Evolutionary conservation across 2,113 vertebrate genomes (phyloP).

Genomic region (Platichthys stellatus): DNA sequence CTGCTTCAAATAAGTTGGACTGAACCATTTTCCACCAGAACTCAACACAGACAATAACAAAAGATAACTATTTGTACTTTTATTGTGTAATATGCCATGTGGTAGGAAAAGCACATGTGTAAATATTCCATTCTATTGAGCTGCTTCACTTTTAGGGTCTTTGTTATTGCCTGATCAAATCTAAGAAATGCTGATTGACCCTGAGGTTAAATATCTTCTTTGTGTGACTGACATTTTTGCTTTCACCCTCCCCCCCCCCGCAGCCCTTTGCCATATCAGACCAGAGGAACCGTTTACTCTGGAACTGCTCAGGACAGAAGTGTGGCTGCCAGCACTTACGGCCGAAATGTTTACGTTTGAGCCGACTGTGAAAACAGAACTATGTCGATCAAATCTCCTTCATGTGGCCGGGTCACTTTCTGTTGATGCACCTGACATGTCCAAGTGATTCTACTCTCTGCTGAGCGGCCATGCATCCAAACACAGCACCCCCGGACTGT

Average conservation of each 20-base stretch:
- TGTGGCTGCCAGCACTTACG: constrained; percentile 75
- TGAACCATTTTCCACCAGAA: no score
- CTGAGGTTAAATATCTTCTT: neutral
- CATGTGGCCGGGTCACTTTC: no score
- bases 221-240: neutral
- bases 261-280: constrained; percentile 75
- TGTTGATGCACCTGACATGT: no score
- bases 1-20: neutral
- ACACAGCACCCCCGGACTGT: constrained; percentile 7
- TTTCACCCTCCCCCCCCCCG: neutral
- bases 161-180: neutral
- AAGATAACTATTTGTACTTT: no score
- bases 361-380: neutral
- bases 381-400: neutral
- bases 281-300: constrained; percentile 78
- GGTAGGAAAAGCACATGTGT: no score
- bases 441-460: neutral
- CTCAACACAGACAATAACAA: no score
- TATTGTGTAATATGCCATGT: no score
- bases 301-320: constrained; percentile 69
- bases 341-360: constrained; percentile 83
- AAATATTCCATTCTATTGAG: no score
- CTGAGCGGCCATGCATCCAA: neutral
- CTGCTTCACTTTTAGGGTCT: neutral
- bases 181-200: neutral